Evolutionary conservation across 1,140 invertebrate species (phyloP).

Genomic region (Solenopsis invicta): DNA sequence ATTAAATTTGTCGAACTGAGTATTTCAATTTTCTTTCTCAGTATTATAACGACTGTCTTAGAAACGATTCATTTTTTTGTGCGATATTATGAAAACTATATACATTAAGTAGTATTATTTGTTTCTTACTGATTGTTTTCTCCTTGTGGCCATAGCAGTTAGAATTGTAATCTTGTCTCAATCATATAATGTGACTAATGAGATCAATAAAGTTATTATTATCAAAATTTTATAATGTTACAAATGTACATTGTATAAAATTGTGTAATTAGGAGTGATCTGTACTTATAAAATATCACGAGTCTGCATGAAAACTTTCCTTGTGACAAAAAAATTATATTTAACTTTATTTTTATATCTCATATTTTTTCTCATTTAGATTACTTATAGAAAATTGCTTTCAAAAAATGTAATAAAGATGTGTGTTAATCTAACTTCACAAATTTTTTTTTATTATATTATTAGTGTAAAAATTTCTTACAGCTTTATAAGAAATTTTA

Average conservation of each 20-base stretch:
- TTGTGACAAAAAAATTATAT: slow-evolving; percentile 2
- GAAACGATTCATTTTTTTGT: neutral
- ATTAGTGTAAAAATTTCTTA: neutral
- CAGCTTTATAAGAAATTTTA: neutral
- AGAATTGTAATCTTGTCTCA: slow-evolving; percentile 60
- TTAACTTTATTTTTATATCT: slow-evolving; percentile 6
- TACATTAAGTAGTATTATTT: slow-evolving; percentile 37
- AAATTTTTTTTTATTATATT: neutral
- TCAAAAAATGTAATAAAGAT: neutral
- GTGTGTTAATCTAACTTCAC: neutral
- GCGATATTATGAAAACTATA: slow-evolving; percentile 2
- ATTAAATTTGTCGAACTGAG: neutral
- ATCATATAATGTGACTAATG: slow-evolving; percentile 51
- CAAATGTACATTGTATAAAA: neutral
- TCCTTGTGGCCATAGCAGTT: slow-evolving; percentile 47
- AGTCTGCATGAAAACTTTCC: neutral
- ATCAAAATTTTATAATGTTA: neutral
- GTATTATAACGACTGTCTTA: neutral
- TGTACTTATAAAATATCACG: neutral
- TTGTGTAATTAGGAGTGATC: slow-evolving; percentile 9
- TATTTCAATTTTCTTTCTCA: slow-evolving; percentile 8
- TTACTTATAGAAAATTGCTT: neutral
- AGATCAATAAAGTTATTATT: slow-evolving; percentile 47
- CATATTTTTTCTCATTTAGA: neutral
- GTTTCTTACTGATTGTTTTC: slow-evolving; percentile 29